phyloP scores from a whole-genome alignment of 2,888 invertebrate species.

The Miltochrista miniata region DNA sequence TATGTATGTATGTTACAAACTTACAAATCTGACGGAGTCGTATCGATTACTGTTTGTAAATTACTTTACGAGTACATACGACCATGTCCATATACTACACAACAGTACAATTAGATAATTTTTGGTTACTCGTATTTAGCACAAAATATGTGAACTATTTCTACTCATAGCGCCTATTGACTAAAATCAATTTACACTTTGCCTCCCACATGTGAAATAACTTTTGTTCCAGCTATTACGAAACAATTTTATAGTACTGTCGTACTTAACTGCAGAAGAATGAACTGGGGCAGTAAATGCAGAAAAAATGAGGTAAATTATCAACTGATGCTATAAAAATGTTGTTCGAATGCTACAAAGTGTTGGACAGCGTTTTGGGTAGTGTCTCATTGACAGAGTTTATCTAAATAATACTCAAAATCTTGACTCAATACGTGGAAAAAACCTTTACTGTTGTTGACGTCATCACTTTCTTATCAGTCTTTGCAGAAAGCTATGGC shows the following conservation, averaged over 20 bases:
- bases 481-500: no score
- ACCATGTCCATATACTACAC: no score
- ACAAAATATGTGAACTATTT: background rate
- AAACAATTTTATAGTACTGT: constrained; percentile 19
- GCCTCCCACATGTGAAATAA: constrained; percentile 4
- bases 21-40: no score
- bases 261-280: constrained; percentile 7
- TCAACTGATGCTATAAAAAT: constrained; percentile 55
- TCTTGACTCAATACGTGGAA: no score
- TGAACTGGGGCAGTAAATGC: constrained; percentile 21
- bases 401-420: background rate
- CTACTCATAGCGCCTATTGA: background rate
- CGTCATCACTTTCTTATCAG: no score
- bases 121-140: no score
- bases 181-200: background rate
- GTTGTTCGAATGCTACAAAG: constrained; percentile 54
- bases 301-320: constrained; percentile 42
- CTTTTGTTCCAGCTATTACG: constrained; percentile 12
- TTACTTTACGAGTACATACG: no score
- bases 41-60: no score
- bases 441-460: no score
- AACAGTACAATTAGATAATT: no score
- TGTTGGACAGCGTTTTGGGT: constrained; percentile 45
- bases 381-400: constrained; percentile 22
- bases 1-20: no score